phyloP scores from a whole-genome alignment of 2,888 invertebrate species.

The Nezara viridula region DNA sequence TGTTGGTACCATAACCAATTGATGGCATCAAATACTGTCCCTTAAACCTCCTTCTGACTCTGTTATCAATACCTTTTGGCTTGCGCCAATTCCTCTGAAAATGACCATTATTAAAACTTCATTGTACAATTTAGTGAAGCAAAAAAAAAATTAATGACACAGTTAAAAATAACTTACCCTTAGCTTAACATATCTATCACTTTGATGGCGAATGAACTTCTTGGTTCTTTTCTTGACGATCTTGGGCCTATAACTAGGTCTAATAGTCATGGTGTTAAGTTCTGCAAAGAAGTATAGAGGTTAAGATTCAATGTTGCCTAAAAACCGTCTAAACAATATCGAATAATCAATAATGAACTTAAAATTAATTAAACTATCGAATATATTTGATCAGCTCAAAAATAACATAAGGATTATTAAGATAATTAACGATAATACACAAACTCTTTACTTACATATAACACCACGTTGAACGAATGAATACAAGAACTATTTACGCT shows the following conservation, averaged over 20 bases:
- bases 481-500: constrained; percentile 22
- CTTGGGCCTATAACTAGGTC: constrained; percentile 89
- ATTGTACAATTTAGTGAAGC: not conserved
- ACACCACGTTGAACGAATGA: constrained; percentile 48
- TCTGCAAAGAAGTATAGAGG: constrained; percentile 53
- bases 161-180: constrained; percentile 75
- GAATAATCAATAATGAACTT: not conserved
- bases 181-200: constrained; percentile 96
- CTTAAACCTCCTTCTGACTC: constrained; percentile 98
- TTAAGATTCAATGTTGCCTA: not conserved
- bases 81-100: constrained; percentile 96
- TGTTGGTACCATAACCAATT: constrained; percentile 98
- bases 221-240: constrained; percentile 98
- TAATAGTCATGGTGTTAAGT: constrained; percentile 82
- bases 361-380: not conserved
- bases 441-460: not conserved
- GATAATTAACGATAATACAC: constrained; percentile 8
- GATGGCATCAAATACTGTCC: constrained; percentile 99
- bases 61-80: constrained; percentile 99
- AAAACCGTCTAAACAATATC: not conserved
- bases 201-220: constrained; percentile 98
- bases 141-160: not conserved
- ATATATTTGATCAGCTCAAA: not conserved
- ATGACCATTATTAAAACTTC: constrained; percentile 1
- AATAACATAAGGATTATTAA: not conserved